Evolutionary conservation across 1,140 invertebrate genomes (phyloP).

Genomic region (Drosophila orosa): DNA sequence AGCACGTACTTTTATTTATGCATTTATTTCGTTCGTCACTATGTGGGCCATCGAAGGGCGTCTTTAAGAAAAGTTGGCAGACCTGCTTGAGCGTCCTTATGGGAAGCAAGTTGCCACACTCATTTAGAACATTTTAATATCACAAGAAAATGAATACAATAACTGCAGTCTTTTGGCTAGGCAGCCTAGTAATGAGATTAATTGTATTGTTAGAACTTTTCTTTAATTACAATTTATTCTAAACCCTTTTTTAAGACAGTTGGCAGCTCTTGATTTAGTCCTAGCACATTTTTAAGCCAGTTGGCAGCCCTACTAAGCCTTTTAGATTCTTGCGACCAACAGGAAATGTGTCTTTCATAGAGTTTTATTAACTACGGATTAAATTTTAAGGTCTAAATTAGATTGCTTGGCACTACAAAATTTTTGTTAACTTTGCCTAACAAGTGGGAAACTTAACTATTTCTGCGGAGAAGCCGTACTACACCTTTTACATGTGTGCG

Average conservation of each 20-base stretch:
- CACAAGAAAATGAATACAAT: fast-evolving
- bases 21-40: neutral
- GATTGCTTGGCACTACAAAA: fast-evolving
- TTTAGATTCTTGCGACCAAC: too few species aligned
- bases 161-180: fast-evolving
- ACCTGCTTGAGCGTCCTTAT: neutral
- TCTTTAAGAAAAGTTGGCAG: neutral
- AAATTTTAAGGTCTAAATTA: neutral
- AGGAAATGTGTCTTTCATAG: neutral
- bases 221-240: neutral
- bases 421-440: neutral
- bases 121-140: neutral
- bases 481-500: too few species aligned
- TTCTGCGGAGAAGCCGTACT: fast-evolving
- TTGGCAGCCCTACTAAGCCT: neutral
- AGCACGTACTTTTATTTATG: too few species aligned
- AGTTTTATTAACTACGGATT: neutral
- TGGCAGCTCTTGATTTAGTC: neutral
- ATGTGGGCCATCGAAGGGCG: neutral
- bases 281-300: fast-evolving
- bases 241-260: neutral
- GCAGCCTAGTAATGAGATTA: neutral
- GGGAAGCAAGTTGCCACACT: neutral
- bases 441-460: too few species aligned
- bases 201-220: fast-evolving